phyloP scores from a whole-genome alignment of 2,888 invertebrate species.

The Clanis bilineata region DNA sequence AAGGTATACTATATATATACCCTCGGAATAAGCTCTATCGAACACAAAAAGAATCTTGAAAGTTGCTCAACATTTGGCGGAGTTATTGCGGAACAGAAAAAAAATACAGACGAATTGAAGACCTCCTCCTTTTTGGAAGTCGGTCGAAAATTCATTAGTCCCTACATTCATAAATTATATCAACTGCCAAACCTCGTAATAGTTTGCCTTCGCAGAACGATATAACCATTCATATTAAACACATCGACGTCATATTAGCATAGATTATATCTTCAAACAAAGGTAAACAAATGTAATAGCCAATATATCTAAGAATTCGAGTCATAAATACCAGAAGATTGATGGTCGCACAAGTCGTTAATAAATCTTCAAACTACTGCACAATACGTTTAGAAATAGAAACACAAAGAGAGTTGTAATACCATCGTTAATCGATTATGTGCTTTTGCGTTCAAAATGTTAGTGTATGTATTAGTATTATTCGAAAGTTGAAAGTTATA shows the following conservation, averaged over 20 bases:
- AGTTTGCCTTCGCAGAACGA: background rate
- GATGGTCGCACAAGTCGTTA: slow-evolving; percentile 10
- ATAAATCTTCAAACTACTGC: slow-evolving; percentile 1
- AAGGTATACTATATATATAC: too few relatives aligned
- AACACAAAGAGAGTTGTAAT: background rate
- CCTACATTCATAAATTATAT: too few relatives aligned
- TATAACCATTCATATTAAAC: background rate
- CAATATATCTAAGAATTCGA: slow-evolving; percentile 13
- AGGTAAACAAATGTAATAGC: slow-evolving; percentile 11
- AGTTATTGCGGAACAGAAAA: too few relatives aligned
- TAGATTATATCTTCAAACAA: slow-evolving; percentile 9
- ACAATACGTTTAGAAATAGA: background rate
- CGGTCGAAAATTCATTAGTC: too few relatives aligned
- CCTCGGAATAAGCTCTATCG: too few relatives aligned
- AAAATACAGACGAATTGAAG: too few relatives aligned
- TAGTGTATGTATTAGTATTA: too few relatives aligned
- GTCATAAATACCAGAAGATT: slow-evolving; percentile 14
- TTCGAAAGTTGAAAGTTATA: too few relatives aligned
- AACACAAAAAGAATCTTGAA: too few relatives aligned
- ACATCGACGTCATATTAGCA: background rate
- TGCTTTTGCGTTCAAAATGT: background rate
- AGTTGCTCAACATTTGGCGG: too few relatives aligned
- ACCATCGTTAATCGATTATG: background rate
- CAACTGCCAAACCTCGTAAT: background rate
- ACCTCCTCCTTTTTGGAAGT: too few relatives aligned